Base-by-base conservation (phyloP, 2,888 invertebrate species). In the Volucella zonaria region DNA sequence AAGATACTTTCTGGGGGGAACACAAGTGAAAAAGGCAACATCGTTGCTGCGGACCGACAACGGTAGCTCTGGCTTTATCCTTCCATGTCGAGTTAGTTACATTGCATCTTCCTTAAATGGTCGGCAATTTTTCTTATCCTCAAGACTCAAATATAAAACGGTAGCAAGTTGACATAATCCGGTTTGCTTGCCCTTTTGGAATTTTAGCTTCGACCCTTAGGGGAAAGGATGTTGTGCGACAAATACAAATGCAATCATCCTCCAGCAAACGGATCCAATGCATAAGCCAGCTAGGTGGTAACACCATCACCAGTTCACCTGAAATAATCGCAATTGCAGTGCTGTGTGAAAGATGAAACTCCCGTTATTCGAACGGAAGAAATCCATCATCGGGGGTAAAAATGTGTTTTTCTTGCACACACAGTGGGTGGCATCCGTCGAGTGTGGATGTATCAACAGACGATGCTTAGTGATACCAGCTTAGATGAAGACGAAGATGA, bases 341-440 rank as follows among this genome's bases (percentile, higher is more conserved):
- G 38, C 80, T 76, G 67, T 70, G 76, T 85, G 67, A 76, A 85
- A 67, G 80, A 80, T 80, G 76, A 85, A 80, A 67, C 67, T 62
- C 59, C 58, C 62, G 71, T 76, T 66, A 83, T 67, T 80, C 49
- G 80, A 80, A 71, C 80, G 76, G 71, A 85, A 76, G 71, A 80
- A 61, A 85, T 85, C 71, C 56, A 85, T 85, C 85, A 85, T 76
- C 80, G 47, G 66, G 67, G 14, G 6, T 31, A 31, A 80, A 58
- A 75, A 59, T 70, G 52, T 80, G 58, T 80, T 68, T 56, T 62
- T 47, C 68, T 75, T 42, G 31, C 31, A 31, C 31, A 31, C 31
- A 18, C 15, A 42, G n/a, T 0, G 42, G 38, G 15, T 4, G 14
- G 59, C 52, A 18, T n/a, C 6, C 45, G 51, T n/a, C 12, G 64